Percentiles rank a stretch among this genome's conserved stretches.
These are phyloP conservation scores for Vombatus ursinus DNA, from an alignment of 2,113 vertebrate species.

Conservation along the genomic window DNA sequence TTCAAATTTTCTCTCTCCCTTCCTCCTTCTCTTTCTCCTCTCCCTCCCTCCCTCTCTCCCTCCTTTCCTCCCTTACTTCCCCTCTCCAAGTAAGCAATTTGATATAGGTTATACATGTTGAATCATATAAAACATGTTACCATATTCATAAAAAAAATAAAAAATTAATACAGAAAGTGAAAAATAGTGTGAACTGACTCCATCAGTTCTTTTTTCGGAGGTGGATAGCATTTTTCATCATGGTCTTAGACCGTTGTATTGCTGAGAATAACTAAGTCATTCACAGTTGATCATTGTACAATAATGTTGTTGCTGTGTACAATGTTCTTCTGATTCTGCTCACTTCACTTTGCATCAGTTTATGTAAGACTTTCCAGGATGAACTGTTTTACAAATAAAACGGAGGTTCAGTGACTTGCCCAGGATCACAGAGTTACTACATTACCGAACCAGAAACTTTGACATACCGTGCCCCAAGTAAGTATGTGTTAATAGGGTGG, in stretches of 20 bases:
- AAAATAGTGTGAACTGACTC: background rate
- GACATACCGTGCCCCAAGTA: background rate
- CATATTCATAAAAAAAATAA: background rate
- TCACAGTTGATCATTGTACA: background rate
- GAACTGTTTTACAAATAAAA: background rate
- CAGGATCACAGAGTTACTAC: background rate
- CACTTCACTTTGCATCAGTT: background rate
- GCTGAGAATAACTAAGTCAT: background rate
- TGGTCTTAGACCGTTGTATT: background rate
- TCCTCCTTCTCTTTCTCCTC: no score
- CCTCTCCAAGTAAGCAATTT: background rate
- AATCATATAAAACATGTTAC: background rate
- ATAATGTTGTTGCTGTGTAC: background rate
- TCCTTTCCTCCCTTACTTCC: background rate
- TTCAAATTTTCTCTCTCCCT: background rate
- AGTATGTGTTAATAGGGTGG: background rate
- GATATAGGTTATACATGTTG: background rate
- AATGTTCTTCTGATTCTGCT: background rate
- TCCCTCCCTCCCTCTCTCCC: background rate
- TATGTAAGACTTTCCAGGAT: background rate
- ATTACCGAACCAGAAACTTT: background rate
- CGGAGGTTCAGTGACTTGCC: background rate
- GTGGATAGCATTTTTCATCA: background rate
- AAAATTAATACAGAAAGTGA: background rate
- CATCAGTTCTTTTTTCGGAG: background rate